Base-by-base conservation (phyloP, 2,888 invertebrate genomes). In the Drosophila dives region DNA sequence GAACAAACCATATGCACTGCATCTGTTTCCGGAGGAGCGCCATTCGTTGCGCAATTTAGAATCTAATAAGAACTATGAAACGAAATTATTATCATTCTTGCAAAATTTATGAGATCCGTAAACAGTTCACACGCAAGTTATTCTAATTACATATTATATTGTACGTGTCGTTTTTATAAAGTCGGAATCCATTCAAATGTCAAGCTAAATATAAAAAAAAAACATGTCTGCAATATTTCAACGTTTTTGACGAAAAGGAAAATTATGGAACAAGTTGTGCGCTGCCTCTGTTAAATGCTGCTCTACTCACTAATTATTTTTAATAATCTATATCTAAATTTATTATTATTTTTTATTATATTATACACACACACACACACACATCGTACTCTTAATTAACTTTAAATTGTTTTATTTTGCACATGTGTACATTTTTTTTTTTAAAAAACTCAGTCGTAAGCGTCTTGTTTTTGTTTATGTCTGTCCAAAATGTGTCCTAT, bases 21-120 rank as follows among this genome's bases (percentile, higher is more conserved):
- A 99, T 95, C 95, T 99, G 26, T 99, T 99, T 92, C 99, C 99
- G 0, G 97, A 97, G 77, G 99, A 99, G 92, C 95, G 99, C 76
- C 99, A 99, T 92, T 99, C 99, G 20, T 94, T 99, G 29, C 94
- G 99, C 67, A 97, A 97, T 90, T 95, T 98, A 91, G 98, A 98
- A 93, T 97, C 98, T 38, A 98, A 97, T 87, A 98, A 98, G 93
- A 99, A 99, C 93, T 99, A 99, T 93, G 99, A 99, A 93, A 98
- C 99, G 10, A 97, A 97, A 58, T 94, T 99, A 70, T 94, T 99
- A 68, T 97, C 97, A 81, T 99, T 99, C 93, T 94, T 99, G 82
- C 98, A 98, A 93, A 96, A 96, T 92, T 94, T 96, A 93, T 96
- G 94, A 93, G 91, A 89, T 87, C 84, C 82, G 68, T 81, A 82